Percentiles rank a stretch among this genome's conserved stretches.
phyloP scores from a whole-genome alignment of 2,888 invertebrate genomes.

The Athalia circularis region DNA sequence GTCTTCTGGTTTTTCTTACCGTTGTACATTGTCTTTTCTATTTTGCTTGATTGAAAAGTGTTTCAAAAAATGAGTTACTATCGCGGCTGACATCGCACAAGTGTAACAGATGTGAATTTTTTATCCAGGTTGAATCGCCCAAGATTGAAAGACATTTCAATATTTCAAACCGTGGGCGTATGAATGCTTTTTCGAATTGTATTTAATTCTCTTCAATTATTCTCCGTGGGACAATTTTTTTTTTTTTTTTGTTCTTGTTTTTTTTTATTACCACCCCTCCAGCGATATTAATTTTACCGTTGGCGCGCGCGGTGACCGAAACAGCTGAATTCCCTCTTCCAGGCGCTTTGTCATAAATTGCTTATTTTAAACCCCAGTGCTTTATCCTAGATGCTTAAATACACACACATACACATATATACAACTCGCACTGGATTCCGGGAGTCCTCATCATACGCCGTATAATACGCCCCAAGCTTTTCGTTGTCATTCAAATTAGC shows the following conservation, averaged over 20 bases:
- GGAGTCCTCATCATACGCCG: background rate
- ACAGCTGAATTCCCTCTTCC: slow-evolving; percentile 20
- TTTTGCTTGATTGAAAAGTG: too few species aligned
- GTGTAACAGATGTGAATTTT: too few species aligned
- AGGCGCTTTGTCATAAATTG: slow-evolving; percentile 35
- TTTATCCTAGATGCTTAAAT: slow-evolving; percentile 22
- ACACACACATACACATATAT: background rate
- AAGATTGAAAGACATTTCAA: background rate
- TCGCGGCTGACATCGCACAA: too few species aligned
- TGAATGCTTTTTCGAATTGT: background rate
- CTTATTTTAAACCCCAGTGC: slow-evolving; percentile 7
- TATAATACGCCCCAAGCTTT: background rate
- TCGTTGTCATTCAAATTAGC: background rate
- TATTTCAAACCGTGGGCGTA: background rate
- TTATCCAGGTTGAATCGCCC: too few species aligned
- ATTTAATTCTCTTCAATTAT: background rate
- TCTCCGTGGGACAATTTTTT: background rate
- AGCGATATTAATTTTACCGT: slow-evolving; percentile 21
- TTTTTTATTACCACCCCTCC: background rate
- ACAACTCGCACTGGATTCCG: background rate
- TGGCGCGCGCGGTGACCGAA: slow-evolving; percentile 12
- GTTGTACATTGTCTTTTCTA: too few species aligned
- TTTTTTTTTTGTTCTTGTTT: background rate
- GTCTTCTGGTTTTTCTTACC: too few species aligned
- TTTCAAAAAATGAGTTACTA: too few species aligned